These are phyloP conservation scores for Misgurnus anguillicaudatus DNA, from an alignment of 2,113 vertebrate genomes.

Conservation along the genomic window DNA sequence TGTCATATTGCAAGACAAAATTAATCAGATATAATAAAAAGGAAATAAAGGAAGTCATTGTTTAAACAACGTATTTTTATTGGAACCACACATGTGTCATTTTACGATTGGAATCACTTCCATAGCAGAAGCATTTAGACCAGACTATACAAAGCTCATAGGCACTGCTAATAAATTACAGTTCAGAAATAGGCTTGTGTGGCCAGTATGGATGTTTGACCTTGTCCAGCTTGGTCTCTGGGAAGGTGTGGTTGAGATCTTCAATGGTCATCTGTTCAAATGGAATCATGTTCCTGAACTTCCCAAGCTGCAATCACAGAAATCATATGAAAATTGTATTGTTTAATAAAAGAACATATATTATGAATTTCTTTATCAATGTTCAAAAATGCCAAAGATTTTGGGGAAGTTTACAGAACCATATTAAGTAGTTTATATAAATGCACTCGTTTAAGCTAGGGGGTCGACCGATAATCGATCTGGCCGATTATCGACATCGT, in stretches of 20 bases:
- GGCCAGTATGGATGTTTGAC: conserved; percentile 91
- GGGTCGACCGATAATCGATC: too few species aligned
- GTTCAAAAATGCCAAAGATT: not conserved
- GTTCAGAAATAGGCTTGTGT: conserved; percentile 82
- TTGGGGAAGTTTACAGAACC: not conserved
- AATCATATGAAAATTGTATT: too few species aligned
- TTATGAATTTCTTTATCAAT: not conserved
- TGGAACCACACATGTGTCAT: not conserved
- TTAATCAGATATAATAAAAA: too few species aligned
- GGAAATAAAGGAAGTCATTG: not conserved
- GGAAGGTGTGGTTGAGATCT: conserved; percentile 81
- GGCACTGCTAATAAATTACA: conserved; percentile 71
- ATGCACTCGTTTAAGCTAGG: too few species aligned
- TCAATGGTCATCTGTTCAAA: conserved; percentile 94
- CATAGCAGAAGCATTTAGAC: conserved; percentile 29
- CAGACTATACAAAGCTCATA: conserved; percentile 35
- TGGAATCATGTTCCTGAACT: conserved; percentile 86
- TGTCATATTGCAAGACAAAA: too few species aligned
- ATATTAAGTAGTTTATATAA: too few species aligned
- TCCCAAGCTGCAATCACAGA: conserved; percentile 76
- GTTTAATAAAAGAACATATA: not conserved
- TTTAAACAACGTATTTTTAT: conserved; percentile 25
- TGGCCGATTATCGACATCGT: too few species aligned
- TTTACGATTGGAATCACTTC: conserved; percentile 31
- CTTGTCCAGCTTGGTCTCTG: conserved; percentile 87